These are phyloP conservation scores for Yponomeuta sedellus DNA, from an alignment of 2,888 invertebrate species.

Conservation along the genomic window DNA sequence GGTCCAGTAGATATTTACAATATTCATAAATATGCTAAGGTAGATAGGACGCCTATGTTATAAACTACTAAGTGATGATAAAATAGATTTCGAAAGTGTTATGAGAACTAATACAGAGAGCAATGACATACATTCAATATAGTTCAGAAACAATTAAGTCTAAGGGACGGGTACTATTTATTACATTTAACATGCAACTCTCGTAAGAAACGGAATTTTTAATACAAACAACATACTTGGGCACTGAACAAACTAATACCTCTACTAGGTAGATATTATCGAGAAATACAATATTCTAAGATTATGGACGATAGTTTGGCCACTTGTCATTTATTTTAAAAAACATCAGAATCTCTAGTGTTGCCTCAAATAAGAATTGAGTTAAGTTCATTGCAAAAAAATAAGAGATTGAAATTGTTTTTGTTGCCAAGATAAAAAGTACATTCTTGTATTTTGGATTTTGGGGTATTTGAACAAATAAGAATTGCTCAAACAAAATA, in stretches of 20 bases:
- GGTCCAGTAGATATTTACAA: conserved; percentile 4
- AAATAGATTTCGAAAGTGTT: background rate
- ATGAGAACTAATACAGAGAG: background rate
- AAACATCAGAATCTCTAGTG: too few species aligned
- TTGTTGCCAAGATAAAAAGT: too few species aligned
- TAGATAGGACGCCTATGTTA: background rate
- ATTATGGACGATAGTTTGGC: conserved; percentile 72
- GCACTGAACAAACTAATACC: background rate
- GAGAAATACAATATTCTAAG: conserved; percentile 14
- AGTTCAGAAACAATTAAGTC: background rate
- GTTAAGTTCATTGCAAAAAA: too few species aligned
- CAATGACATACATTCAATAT: background rate
- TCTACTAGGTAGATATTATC: too few species aligned
- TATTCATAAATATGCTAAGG: background rate
- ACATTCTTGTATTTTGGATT: background rate
- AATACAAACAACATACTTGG: background rate
- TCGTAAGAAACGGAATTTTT: background rate
- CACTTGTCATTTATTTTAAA: conserved; percentile 45
- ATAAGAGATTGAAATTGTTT: too few species aligned
- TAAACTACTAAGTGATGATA: background rate
- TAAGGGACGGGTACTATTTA: background rate
- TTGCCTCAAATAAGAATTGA: too few species aligned
- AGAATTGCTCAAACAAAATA: background rate
- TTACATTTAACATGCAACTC: background rate
- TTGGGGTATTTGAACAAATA: too few species aligned